Conservation (phyloP, 2,113 vertebrate species). For the Noturus placidus region DNA sequence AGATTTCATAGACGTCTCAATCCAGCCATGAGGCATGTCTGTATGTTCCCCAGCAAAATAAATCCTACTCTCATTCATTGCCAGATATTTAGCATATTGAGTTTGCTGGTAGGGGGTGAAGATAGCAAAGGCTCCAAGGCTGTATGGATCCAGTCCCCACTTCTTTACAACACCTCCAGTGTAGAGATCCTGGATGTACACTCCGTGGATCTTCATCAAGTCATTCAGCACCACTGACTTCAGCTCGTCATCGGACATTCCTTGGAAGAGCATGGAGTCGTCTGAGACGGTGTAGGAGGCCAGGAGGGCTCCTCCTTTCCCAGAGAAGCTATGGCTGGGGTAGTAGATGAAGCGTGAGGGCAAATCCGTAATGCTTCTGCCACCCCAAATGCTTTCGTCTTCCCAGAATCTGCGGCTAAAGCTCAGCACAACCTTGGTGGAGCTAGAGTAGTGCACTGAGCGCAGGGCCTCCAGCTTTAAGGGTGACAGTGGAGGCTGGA, state of each 20-base stretch:
- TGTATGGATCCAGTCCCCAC: conserved; percentile 76
- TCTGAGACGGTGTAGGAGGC: conserved; percentile 81
- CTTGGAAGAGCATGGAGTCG: conserved; percentile 73
- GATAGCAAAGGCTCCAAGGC: conserved; percentile 74
- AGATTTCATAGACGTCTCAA: conserved; percentile 81
- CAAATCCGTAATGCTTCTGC: conserved; percentile 75
- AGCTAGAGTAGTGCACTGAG: conserved; percentile 73
- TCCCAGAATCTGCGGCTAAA: conserved; percentile 82
- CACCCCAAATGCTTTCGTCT: conserved; percentile 72
- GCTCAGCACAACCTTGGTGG: conserved; percentile 77
- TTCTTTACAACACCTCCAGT: conserved; percentile 74
- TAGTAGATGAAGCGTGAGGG: conserved; percentile 81
- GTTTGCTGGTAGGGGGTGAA: conserved; percentile 79
- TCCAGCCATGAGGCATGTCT: conserved; percentile 78
- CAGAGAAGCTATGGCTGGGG: conserved; percentile 77
- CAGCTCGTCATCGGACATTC: conserved; percentile 62
- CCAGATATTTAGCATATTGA: conserved; percentile 67
- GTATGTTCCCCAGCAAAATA: conserved; percentile 85
- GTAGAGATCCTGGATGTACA: conserved; percentile 57
- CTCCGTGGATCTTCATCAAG: conserved; percentile 73
- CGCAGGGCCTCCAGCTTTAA: conserved; percentile 74
- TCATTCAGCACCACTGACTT: conserved; percentile 70
- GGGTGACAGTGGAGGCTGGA: conserved; percentile 69
- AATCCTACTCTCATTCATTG: conserved; percentile 68
- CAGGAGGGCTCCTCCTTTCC: conserved; percentile 66